These are phyloP conservation scores for Enteromius anoplus DNA, from an alignment of 2,797 vertebrate genomes.

Conservation along the genomic window DNA sequence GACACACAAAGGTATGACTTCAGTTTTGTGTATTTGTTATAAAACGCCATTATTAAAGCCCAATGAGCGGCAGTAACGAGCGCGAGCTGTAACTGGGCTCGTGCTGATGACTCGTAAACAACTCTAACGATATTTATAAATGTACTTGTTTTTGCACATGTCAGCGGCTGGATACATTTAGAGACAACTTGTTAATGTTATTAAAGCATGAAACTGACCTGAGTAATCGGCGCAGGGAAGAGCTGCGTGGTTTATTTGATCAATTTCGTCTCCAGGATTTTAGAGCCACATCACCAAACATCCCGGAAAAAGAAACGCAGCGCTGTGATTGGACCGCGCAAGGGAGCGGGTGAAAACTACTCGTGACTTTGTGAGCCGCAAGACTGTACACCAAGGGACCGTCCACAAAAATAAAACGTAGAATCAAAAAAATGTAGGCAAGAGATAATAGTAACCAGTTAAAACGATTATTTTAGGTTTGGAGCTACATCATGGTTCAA, in stretches of 20 bases:
- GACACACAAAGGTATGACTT: conserved; percentile 10
- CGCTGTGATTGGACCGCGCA: conserved; percentile 72
- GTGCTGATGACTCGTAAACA: conserved; percentile 46
- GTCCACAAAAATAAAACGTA: conserved; percentile 37
- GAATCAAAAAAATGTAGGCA: not conserved
- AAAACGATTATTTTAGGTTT: not conserved
- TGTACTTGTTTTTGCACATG: conserved; percentile 26
- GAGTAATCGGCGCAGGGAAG: conserved; percentile 62
- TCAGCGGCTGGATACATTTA: not conserved
- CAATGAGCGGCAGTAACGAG: not conserved
- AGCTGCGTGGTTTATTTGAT: conserved; percentile 65
- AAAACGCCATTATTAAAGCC: conserved; percentile 21
- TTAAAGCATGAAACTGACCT: conserved; percentile 68
- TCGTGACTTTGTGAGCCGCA: conserved; percentile 41
- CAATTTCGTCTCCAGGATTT: conserved; percentile 73
- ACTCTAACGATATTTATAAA: conserved; percentile 25
- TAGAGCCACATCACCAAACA: conserved; percentile 83
- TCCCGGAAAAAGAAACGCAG: conserved; percentile 77
- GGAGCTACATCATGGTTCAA: conserved; percentile 20
- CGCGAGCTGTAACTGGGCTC: conserved; percentile 21
- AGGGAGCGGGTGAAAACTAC: conserved; percentile 67
- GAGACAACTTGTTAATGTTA: not conserved
- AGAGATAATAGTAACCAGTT: not conserved
- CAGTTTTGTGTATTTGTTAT: not conserved
- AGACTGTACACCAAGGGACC: not conserved